Base-by-base conservation (phyloP, 2,797 vertebrate species). In the Sebastes hubbsi region DNA sequence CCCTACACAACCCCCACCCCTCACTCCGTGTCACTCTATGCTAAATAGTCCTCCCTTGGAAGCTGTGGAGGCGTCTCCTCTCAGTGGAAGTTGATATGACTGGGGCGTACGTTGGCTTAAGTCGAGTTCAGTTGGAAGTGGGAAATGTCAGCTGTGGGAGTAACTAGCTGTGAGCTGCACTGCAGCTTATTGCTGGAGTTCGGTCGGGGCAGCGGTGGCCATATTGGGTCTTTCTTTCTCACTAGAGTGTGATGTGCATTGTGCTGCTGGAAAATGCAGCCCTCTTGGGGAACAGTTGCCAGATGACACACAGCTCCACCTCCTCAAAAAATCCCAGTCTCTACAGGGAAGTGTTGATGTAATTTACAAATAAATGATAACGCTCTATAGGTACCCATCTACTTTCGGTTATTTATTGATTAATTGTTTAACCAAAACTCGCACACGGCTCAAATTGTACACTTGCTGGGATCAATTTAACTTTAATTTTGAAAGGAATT, bases 21-120 rank as follows among this genome's bases (percentile, higher is more conserved):
- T 54, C 27, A 14, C 67, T 71, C 58, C 13, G 1, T 87, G 88
- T 83, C 84, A 88, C 63, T 69, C 58, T 83, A 88, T 90, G 88
- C 88, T 87, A 91, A 90, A 82, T 63, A 86, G 86, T 74, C 60
- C 27, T 25, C 38, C 55, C 78, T 87, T 80, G 29, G 59, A 49
- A 24, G 58, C 32, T 77, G 58, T 72, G 70, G 64, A 69, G 72
- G 73, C 42, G 13, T 73, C 66, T 64, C 25, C 65, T 79, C 68
- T 67, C 49, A 36, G 66, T 82, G 32, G 78, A 75, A 80, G 58
- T 36, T 82, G 75, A 82, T 75, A 34, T 75, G 72, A 72, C 62
- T 72, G 70, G 9, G 49, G 42, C 22, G 8, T 46, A 72, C 56
- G 79, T 85, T 75, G 58, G 55, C 61, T 81, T 64, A 30, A 78